These are phyloP conservation scores for Macrobrachium rosenbergii DNA, from an alignment of 1,140 invertebrate genomes.

Conservation along the genomic window DNA sequence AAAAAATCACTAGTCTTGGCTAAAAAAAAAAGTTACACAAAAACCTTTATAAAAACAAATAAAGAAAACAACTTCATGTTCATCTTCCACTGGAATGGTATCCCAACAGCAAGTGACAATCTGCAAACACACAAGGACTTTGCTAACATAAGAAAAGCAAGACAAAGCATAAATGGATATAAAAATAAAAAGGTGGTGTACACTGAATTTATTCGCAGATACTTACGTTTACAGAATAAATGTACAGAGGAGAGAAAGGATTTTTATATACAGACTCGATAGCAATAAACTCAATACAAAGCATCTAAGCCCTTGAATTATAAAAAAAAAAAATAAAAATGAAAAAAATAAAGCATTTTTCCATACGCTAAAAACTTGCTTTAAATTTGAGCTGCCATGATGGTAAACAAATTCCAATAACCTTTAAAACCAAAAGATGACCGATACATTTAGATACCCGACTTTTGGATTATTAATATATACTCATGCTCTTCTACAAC, in stretches of 20 bases:
- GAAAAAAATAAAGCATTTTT: slow-evolving; percentile 19
- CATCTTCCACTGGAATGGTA: too few relatives aligned
- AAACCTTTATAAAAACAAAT: not conserved
- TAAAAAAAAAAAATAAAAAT: slow-evolving; percentile 41
- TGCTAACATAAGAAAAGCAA: not conserved
- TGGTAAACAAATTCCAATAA: slow-evolving; percentile 14
- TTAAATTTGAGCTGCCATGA: slow-evolving; percentile 52
- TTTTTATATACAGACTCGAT: slow-evolving; percentile 51
- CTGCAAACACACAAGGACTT: not conserved
- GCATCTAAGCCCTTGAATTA: slow-evolving; percentile 43
- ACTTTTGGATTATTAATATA: not conserved
- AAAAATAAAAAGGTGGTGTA: slow-evolving; percentile 47
- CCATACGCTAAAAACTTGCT: slow-evolving; percentile 22
- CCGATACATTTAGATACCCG: not conserved
- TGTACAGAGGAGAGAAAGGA: slow-evolving; percentile 56
- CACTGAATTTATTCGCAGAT: slow-evolving; percentile 58
- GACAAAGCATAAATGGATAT: slow-evolving; percentile 28
- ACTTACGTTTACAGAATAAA: slow-evolving; percentile 63
- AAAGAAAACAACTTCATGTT: not conserved
- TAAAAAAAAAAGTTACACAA: not conserved
- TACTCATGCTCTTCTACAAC: not conserved
- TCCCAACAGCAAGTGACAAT: not conserved
- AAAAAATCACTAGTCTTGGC: too few relatives aligned
- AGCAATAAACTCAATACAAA: slow-evolving; percentile 58
- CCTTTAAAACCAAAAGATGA: too few relatives aligned